Evolutionary conservation across 1,140 invertebrate genomes (phyloP), one percentile per base, ranked within the genome.

Genomic region (Dinoponera quadriceps): DNA sequence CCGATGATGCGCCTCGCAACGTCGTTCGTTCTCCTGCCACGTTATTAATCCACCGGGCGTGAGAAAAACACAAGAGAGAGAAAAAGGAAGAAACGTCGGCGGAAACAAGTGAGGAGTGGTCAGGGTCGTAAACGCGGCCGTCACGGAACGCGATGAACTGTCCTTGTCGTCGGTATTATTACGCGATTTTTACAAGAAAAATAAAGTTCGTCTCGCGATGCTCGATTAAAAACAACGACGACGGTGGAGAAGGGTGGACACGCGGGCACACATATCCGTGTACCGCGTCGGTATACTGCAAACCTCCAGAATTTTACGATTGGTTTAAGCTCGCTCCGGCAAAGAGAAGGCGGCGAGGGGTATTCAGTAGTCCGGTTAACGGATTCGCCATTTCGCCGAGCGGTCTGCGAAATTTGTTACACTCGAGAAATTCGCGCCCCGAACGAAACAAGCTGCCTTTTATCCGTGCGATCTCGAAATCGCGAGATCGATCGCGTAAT

Each of bases 261-360:
- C 33, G 55, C 25, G 33, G 57, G 25, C 51, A 44, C 5, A 16
- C 11, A 14, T 25, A 38, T 16, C 9, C 38, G 5, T 54, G 25
- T 3, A 20, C 20, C 20, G 27, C 16, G 20, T 63, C 20, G 29
- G 13, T 27, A 69, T 69, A 48, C 71, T 29, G 20, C 75, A 14
- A 71, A 80, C 16, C 33, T 48, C 54, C n/a, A 71, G 65, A 80
- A 71, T 80, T 80, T 80, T 71, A 80, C 65, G 75, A 80, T 29
- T 48, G 65, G 54, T 18, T 71, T 48, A 59, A 66, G 74, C 60
- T 54, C 48, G 18, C 65, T 57, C 29, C 5, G 11, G 14, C 5
- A 9, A 4, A 16, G n/a, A 14, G 27, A 49, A 14, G 44, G 33
- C 38, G 38, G 38, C 38, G 27, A 29, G 7, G 16, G 18, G 3